Percentiles rank a stretch among this genome's conserved stretches.
Conservation (phyloP, 2,888 invertebrate species). For the Drosophila kokeensis region DNA sequence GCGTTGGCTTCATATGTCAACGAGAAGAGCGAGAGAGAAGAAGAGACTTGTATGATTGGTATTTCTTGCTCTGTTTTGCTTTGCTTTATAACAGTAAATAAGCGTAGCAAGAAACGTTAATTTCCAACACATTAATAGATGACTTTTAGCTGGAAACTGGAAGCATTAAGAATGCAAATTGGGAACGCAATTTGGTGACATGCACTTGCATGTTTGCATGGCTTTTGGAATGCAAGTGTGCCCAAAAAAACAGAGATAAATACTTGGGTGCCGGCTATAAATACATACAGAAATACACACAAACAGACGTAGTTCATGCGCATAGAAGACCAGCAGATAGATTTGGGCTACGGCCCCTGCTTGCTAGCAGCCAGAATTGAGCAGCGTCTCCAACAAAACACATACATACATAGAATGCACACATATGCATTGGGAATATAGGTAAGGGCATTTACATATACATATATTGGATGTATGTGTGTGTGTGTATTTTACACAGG, state of each 20-base stretch:
- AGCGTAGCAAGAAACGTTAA: background rate
- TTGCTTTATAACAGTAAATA: background rate
- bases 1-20: background rate
- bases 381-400: slow-evolving; percentile 22
- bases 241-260: slow-evolving; percentile 21
- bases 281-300: slow-evolving; percentile 20
- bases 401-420: slow-evolving; percentile 7
- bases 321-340: slow-evolving; percentile 33
- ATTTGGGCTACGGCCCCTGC: slow-evolving; percentile 32
- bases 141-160: background rate
- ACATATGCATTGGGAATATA: slow-evolving; percentile 30
- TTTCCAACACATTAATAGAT: background rate
- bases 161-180: background rate
- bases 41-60: background rate
- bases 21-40: background rate
- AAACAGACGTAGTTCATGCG: slow-evolving; percentile 44
- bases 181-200: background rate
- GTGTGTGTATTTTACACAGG: slow-evolving; percentile 51
- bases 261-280: slow-evolving; percentile 47
- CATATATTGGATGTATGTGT: slow-evolving; percentile 20
- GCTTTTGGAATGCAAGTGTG: slow-evolving; percentile 15
- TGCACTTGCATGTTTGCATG: slow-evolving; percentile 10
- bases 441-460: slow-evolving; percentile 44
- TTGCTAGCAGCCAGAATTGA: slow-evolving; percentile 3
- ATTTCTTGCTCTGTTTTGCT: background rate